These are phyloP conservation scores for Spisula subtruncata DNA, from an alignment of 2,888 invertebrate species.

Conservation along the genomic window DNA sequence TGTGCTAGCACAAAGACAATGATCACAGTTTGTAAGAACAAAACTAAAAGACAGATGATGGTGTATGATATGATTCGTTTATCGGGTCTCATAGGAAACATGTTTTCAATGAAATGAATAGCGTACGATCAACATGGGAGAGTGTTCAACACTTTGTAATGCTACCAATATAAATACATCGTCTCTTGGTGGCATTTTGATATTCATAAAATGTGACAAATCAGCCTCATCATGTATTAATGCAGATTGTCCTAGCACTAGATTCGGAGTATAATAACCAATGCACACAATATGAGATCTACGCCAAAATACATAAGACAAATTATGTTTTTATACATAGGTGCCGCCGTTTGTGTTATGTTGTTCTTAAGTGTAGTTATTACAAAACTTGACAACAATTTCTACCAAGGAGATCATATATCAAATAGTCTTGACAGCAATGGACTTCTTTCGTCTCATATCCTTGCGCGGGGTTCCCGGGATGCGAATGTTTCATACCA, in stretches of 20 bases:
- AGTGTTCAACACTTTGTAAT: neutral
- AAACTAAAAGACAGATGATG: neutral
- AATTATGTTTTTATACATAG: neutral
- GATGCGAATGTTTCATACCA: neutral
- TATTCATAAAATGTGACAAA: neutral
- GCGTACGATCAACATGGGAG: neutral
- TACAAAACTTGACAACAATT: neutral
- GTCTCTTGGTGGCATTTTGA: neutral
- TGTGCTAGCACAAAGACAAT: neutral
- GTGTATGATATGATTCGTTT: neutral
- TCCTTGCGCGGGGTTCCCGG: neutral
- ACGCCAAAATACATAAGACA: neutral
- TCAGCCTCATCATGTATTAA: neutral
- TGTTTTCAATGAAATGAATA: neutral
- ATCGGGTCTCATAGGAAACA: neutral
- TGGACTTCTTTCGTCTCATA: constrained; percentile 14
- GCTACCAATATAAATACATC: neutral
- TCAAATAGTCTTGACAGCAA: neutral
- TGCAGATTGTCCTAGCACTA: neutral
- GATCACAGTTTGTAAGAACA: neutral
- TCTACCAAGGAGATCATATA: neutral
- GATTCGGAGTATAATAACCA: neutral
- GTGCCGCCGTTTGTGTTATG: neutral
- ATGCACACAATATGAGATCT: neutral
- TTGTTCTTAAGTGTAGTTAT: neutral